phyloP scores from a whole-genome alignment of 2,113 vertebrate species.

The Vicugna pacos region DNA sequence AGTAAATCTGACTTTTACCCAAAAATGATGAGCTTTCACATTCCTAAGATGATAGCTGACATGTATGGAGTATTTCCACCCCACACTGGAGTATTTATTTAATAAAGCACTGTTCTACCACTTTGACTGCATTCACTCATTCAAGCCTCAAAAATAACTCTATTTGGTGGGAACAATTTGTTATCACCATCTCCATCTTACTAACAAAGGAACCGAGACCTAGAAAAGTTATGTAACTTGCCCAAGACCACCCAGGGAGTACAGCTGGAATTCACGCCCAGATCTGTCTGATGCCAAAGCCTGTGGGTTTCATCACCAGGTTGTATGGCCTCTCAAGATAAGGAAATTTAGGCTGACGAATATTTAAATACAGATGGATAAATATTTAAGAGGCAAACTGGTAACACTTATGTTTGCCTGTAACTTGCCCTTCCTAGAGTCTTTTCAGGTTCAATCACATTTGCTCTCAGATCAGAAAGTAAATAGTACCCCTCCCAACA shows the following conservation, averaged over 20 bases:
- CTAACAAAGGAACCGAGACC: neutral
- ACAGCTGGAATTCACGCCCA: neutral
- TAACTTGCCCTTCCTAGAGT: neutral
- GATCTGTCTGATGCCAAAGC: neutral
- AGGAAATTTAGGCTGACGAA: neutral
- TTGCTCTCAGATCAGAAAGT: neutral
- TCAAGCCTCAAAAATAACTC: neutral
- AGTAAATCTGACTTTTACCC: neutral
- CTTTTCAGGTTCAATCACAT: neutral
- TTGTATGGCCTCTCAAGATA: neutral
- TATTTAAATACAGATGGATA: neutral
- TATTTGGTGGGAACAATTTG: neutral
- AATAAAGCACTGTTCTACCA: neutral
- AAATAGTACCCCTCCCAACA: neutral
- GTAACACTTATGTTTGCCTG: neutral
- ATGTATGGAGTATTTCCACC: neutral
- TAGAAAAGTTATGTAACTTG: neutral
- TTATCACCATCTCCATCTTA: neutral
- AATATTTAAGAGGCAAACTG: conserved; percentile 10
- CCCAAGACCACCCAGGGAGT: neutral
- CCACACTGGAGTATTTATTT: neutral
- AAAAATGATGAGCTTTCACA: neutral
- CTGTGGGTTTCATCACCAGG: neutral
- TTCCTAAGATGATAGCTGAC: neutral
- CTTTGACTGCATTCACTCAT: neutral